Base-by-base conservation (phyloP, 2,888 invertebrate species). In the Yponomeuta plumbellus region DNA sequence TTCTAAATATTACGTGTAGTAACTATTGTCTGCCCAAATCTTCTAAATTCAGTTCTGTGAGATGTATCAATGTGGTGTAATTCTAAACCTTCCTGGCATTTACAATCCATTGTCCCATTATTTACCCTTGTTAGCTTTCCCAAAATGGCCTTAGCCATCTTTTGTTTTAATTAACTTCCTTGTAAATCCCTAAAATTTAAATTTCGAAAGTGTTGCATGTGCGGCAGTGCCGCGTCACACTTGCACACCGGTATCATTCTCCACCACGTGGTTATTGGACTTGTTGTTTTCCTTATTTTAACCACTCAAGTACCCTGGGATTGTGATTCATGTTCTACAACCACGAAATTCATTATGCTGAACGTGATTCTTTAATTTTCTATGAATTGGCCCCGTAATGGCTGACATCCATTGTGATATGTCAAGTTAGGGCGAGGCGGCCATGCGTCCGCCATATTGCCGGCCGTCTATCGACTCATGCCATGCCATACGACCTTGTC, bases 351-450 rank as follows among this genome's bases (percentile, higher is more conserved):
- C 65, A 44, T 44, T 66, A 64, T 66, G 23, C 68, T 39, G 17
- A 34, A 34, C 62, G 39, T 62, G n/a, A 62, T 62, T 39, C 26
- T 20, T 2, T 8, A 44, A 40, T 44, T 52, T 66, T 22, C 23
- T 52, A 21, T 21, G 26, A 61, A 44, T 61, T 23, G 3, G 11
- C 5, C 20, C 13, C 68, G 71, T 79, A 88, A 89, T 88, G 88
- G 89, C 86, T 78, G 88, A 84, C 86, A 79, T 86, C 83, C 84
- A 84, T 88, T 88, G 87, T 87, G 81, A 88, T 85, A 85, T 85
- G 89, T 90, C 89, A 89, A 88, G 90, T 88, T 87, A 85, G 90
- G 90, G 90, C 88, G 91, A 91, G 91, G 91, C 89, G 88, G 85
- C 89, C 90, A 88, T 88, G 88, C 85, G 88, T 89, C 89, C 80